Conservation (phyloP, 2,797 vertebrate genomes). For the Gobio occitaniae region DNA sequence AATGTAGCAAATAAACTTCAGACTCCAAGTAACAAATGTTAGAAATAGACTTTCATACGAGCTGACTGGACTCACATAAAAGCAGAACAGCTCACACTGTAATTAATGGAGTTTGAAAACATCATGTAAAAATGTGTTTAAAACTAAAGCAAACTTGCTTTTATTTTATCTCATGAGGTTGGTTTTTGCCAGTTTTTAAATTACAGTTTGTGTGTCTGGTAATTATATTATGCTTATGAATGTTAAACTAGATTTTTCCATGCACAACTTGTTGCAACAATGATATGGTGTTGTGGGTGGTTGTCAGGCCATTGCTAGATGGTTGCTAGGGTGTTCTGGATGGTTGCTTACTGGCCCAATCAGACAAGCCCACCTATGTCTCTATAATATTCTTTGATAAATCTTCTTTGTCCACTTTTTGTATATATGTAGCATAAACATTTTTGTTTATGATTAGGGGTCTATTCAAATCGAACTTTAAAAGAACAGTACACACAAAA, state of each 20-base stretch:
- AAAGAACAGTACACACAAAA: background rate
- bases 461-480: background rate
- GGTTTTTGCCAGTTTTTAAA: conserved; percentile 14
- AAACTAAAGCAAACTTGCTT: conserved; percentile 13
- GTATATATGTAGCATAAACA: background rate
- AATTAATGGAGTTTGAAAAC: conserved; percentile 16
- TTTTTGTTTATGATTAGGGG: background rate
- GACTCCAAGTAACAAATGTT: conserved; percentile 31
- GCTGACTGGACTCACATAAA: conserved; percentile 13
- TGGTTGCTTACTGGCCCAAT: background rate
- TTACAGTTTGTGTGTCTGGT: background rate
- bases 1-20: conserved; percentile 32
- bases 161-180: background rate
- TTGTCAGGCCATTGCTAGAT: background rate
- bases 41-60: conserved; percentile 7
- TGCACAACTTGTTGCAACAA: background rate
- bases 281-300: background rate
- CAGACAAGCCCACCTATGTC: background rate
- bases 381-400: background rate
- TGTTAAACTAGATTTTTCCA: background rate
- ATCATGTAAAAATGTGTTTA: conserved; percentile 24
- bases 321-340: background rate
- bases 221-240: background rate
- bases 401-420: background rate
- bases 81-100: conserved; percentile 13